These are phyloP conservation scores for Octodonta nipae DNA, from an alignment of 2,888 invertebrate genomes.

Conservation along the genomic window DNA sequence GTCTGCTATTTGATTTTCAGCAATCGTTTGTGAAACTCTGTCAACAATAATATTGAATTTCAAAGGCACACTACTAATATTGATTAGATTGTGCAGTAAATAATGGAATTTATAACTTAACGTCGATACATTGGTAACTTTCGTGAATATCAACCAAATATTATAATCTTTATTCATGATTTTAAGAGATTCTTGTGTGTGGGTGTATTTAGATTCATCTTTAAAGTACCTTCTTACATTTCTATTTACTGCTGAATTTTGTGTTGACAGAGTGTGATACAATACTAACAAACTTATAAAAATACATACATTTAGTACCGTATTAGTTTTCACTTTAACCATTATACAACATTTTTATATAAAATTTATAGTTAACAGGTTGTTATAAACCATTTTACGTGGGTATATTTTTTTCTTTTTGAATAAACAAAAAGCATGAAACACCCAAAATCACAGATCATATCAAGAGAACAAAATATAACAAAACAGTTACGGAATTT, in stretches of 20 bases:
- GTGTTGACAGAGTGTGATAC: slow-evolving; percentile 17
- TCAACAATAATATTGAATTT: slow-evolving; percentile 51
- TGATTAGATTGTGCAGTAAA: slow-evolving; percentile 39
- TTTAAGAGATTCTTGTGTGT: slow-evolving; percentile 8
- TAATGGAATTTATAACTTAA: slow-evolving; percentile 40
- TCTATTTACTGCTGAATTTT: slow-evolving; percentile 10
- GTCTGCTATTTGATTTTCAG: slow-evolving; percentile 34
- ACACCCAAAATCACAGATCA: too few relatives aligned
- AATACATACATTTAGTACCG: slow-evolving; percentile 19
- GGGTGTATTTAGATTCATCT: slow-evolving; percentile 8
- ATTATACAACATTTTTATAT: too few relatives aligned
- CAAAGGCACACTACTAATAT: slow-evolving; percentile 38
- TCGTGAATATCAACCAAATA: slow-evolving; percentile 47
- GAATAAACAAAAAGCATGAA: too few relatives aligned
- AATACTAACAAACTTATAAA: slow-evolving; percentile 17
- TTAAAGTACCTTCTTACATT: slow-evolving; percentile 9
- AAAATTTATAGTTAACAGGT: too few relatives aligned
- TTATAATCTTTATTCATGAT: slow-evolving; percentile 30
- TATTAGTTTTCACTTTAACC: slow-evolving; percentile 15
- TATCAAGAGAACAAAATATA: too few relatives aligned
- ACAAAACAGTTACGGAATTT: too few relatives aligned
- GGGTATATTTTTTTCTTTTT: too few relatives aligned
- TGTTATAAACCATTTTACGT: too few relatives aligned
- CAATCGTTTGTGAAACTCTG: slow-evolving; percentile 41
- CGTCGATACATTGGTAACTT: slow-evolving; percentile 40